These are phyloP conservation scores for Phaenicophaeus curvirostris DNA, from an alignment of 2,797 vertebrate genomes.

Conservation along the genomic window DNA sequence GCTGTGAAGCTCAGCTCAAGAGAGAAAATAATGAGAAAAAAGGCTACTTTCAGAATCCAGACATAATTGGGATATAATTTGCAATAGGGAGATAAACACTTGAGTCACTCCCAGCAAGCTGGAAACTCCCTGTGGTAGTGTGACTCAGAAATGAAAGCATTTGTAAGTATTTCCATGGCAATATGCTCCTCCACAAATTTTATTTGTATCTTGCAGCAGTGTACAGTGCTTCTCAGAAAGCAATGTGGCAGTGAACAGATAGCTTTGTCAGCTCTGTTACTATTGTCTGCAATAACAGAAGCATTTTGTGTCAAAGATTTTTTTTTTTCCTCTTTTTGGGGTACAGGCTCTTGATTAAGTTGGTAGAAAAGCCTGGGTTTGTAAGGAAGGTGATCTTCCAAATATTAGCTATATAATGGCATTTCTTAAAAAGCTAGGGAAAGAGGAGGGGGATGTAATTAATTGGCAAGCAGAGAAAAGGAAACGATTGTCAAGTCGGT, in stretches of 20 bases:
- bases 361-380: background rate
- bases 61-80: slow-evolving; percentile 17
- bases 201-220: background rate
- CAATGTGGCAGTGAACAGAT: background rate
- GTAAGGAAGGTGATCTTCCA: background rate
- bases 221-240: background rate
- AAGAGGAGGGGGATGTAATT: background rate
- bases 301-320: background rate
- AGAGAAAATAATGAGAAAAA: background rate
- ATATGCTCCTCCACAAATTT: background rate
- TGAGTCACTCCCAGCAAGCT: slow-evolving; percentile 40
- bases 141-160: slow-evolving; percentile 53
- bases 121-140: slow-evolving; percentile 35
- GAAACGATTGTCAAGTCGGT: background rate
- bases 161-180: slow-evolving; percentile 49
- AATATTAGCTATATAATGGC: background rate
- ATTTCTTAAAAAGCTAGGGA: background rate
- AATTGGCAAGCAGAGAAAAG: background rate
- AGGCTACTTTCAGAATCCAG: slow-evolving; percentile 1
- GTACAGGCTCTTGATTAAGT: background rate
- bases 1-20: background rate
- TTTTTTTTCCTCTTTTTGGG: background rate
- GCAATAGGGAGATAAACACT: slow-evolving; percentile 15
- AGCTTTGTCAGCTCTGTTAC: background rate
- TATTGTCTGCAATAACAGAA: background rate